A percentile compares a stretch with the other conserved stretches of the same genome.
Conservation (phyloP, 2,797 vertebrate genomes). For the Spinus olivaceus region DNA sequence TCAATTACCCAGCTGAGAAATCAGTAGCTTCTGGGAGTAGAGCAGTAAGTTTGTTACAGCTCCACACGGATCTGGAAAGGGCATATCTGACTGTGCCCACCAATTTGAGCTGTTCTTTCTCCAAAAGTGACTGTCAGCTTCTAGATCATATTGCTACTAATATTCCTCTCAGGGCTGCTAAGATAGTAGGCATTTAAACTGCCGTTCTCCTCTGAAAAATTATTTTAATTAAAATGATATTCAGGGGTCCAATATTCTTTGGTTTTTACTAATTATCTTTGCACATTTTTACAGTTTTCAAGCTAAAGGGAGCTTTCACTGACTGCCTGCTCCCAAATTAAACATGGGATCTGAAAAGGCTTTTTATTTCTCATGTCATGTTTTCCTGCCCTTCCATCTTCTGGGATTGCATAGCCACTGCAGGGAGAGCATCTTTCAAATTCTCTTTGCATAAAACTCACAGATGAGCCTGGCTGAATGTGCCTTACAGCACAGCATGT, state of each 20-base stretch:
- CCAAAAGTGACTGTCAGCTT: not conserved
- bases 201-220: slow-evolving; percentile 34
- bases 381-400: not conserved
- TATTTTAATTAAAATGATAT: slow-evolving; percentile 40
- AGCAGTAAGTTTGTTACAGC: not conserved
- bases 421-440: not conserved
- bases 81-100: not conserved
- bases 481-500: not conserved
- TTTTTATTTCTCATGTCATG: not conserved
- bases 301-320: not conserved
- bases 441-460: not conserved
- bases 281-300: not conserved
- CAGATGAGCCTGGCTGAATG: not conserved
- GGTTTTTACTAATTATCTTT: not conserved
- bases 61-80: not conserved
- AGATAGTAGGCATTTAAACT: not conserved
- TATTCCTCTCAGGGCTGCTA: not conserved
- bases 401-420: not conserved
- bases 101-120: not conserved
- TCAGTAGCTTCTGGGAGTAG: not conserved
- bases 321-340: not conserved
- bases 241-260: slow-evolving; percentile 1
- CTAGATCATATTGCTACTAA: not conserved
- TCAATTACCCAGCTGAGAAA: slow-evolving; percentile 14
- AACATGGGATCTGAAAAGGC: not conserved